Percentiles rank a stretch among this genome's conserved stretches.
Conservation (phyloP, 2,113 vertebrate genomes). For the Ciconia stormi region DNA sequence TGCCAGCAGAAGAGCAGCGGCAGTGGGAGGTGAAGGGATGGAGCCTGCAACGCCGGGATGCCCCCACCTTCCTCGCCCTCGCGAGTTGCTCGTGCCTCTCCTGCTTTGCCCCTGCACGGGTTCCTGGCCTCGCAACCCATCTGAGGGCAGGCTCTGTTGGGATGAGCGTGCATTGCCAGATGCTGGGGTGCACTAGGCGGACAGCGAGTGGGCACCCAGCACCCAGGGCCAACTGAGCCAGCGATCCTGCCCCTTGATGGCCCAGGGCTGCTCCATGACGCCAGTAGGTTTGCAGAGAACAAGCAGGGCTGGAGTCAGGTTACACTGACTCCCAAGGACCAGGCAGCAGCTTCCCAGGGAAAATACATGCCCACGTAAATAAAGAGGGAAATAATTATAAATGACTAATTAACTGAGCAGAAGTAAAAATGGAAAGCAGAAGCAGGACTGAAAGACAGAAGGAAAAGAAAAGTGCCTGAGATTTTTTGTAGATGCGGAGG, state of each 20-base stretch:
- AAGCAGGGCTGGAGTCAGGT: neutral
- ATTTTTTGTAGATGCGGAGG: neutral
- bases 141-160: neutral
- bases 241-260: neutral
- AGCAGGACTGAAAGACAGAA: neutral
- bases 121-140: neutral
- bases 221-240: neutral
- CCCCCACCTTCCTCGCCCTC: neutral
- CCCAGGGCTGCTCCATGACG: neutral
- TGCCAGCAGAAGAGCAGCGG: rapidly evolving
- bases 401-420: neutral
- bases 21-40: neutral
- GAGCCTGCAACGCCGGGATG: neutral
- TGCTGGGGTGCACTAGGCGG: neutral
- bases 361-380: neutral
- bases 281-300: neutral
- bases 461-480: neutral
- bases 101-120: rapidly evolving
- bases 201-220: neutral
- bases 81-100: rapidly evolving
- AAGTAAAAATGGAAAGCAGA: neutral
- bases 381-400: slow-evolving; percentile 12
- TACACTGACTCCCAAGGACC: neutral
- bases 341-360: neutral
- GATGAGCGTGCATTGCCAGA: neutral